Percentiles rank a stretch among this genome's conserved stretches.
These are phyloP conservation scores for Phengaris alcon DNA, from an alignment of 2,888 invertebrate species.

Conservation along the genomic window DNA sequence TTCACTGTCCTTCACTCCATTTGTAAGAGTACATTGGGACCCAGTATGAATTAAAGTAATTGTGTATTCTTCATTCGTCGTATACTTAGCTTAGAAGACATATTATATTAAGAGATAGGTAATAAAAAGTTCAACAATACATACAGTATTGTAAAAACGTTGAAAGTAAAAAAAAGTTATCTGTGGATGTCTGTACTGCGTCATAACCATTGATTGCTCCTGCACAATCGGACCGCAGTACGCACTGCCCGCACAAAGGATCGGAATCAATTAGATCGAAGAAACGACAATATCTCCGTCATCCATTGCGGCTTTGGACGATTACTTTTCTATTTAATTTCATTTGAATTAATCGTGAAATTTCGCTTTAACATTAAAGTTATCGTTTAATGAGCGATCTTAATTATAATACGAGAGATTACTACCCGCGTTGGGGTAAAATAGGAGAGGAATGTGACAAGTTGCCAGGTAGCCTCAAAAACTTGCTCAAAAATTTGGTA, in stretches of 20 bases:
- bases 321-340: slow-evolving; percentile 32
- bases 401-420: no score
- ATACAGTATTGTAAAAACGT: not conserved
- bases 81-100: no score
- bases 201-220: slow-evolving; percentile 71
- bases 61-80: no score
- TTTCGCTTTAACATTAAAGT: no score
- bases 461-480: no score
- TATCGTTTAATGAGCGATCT: not conserved
- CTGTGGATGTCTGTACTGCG: slow-evolving; percentile 37
- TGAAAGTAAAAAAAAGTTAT: slow-evolving; percentile 27
- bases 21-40: no score
- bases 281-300: slow-evolving; percentile 67
- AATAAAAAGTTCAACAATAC: not conserved
- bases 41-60: no score
- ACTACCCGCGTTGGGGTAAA: no score
- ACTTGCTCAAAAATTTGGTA: no score
- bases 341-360: slow-evolving; percentile 1
- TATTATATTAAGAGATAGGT: not conserved
- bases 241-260: slow-evolving; percentile 63
- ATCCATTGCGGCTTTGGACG: slow-evolving; percentile 42
- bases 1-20: no score
- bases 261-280: slow-evolving; percentile 68
- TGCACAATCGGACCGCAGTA: slow-evolving; percentile 57
- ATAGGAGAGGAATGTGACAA: no score